Evolutionary conservation across 2,888 invertebrate species (phyloP), one percentile per base, ranked within the genome.

Genomic region (Tachystola acroxantha): DNA sequence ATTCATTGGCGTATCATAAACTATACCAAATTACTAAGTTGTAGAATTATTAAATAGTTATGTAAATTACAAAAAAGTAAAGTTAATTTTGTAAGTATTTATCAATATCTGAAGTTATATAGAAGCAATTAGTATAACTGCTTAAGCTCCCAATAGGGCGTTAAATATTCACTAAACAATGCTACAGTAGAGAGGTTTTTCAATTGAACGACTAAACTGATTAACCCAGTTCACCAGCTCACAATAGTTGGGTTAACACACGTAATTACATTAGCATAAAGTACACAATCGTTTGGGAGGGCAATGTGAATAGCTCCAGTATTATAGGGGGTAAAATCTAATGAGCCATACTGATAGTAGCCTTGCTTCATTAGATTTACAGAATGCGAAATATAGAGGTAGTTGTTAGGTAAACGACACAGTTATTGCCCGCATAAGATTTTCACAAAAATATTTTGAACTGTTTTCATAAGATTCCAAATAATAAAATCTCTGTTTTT

Each of bases 341-440:
- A 81, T 78, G 79, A 72, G 64, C 59, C 64, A 52, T 61, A 62
- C 62, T 70, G 67, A 68, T 77, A 74, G 73, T 71, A 54, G 68
- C 47, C 55, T 45, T 51, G 65, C 51, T 64, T 73, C 72, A 76
- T 78, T 79, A 74, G 60, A 59, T 63, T 50, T 53, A 43, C 46
- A 48, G 46, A 11, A 30, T 16, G 30, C 2, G 24, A 9, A 24
- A 24, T n/a, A n/a, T 24, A 24, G 9, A 24, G 24, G 24, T 20
- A 7, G 4, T 20, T 7, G 5, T 7, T 4, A 20, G 4, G 20
- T 7, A n/a, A n/a, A n/a, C n/a, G n/a, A n/a, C n/a, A n/a, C n/a
- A n/a, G n/a, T n/a, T n/a, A n/a, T n/a, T n/a, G n/a, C n/a, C n/a
- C n/a, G n/a, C n/a, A n/a, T n/a, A n/a, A n/a, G n/a, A n/a, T n/a